A percentile compares a stretch with the other conserved stretches of the same genome.
These are phyloP conservation scores for Drosophila merina DNA, from an alignment of 2,888 invertebrate genomes.

Conservation along the genomic window DNA sequence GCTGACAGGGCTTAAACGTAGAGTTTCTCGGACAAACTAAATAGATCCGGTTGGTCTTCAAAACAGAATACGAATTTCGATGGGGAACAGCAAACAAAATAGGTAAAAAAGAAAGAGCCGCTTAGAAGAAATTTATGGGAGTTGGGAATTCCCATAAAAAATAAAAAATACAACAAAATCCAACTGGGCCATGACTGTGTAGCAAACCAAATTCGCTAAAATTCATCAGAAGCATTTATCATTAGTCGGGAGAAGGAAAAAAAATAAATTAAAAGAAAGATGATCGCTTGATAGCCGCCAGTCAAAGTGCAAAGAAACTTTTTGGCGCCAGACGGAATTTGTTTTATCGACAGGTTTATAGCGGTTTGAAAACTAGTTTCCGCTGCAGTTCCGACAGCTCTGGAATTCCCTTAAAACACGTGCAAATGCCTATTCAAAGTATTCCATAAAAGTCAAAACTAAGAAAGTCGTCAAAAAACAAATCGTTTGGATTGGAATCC, in stretches of 20 bases:
- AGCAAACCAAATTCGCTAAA: constrained; percentile 54
- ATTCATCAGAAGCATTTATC: constrained; percentile 58
- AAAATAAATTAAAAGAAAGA: constrained; percentile 19
- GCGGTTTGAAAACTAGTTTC: constrained; percentile 12
- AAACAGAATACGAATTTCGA: constrained; percentile 48
- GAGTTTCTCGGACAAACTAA: constrained; percentile 50
- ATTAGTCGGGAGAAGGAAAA: constrained; percentile 53
- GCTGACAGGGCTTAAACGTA: constrained; percentile 3
- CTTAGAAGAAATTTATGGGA: constrained; percentile 57
- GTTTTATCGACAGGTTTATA: background rate
- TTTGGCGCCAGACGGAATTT: constrained; percentile 56
- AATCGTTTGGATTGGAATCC: constrained; percentile 51
- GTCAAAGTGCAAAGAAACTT: constrained; percentile 57
- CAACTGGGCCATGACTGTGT: constrained; percentile 59
- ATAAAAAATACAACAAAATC: constrained; percentile 46
- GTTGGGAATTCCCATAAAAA: constrained; percentile 64
- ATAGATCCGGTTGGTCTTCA: constrained; percentile 71
- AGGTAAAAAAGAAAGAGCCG: constrained; percentile 55
- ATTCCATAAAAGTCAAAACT: constrained; percentile 36
- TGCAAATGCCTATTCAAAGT: constrained; percentile 42
- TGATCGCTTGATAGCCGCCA: constrained; percentile 40
- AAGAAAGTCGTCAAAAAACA: constrained; percentile 65
- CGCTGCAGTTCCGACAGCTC: constrained; percentile 19
- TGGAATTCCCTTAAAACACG: constrained; percentile 46
- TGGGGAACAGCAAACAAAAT: constrained; percentile 33